Base-by-base conservation (phyloP, 2,797 vertebrate genomes). In the Melanotaenia boesemani region DNA sequence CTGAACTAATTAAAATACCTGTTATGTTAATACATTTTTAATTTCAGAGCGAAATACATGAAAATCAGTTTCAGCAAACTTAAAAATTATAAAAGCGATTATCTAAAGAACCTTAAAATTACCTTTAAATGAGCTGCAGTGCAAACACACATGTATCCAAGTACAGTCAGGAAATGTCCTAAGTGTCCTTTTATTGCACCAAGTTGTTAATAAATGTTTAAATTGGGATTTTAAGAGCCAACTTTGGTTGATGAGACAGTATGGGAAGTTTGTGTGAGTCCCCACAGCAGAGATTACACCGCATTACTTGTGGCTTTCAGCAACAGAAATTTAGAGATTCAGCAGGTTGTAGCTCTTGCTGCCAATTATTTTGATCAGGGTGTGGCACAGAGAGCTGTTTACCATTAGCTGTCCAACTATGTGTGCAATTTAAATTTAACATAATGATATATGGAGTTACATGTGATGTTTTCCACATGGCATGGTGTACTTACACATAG, bases 321-420 rank as follows among this genome's bases (percentile, higher is more conserved):
- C 15, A 63, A 22, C 26, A 26, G 36, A 12, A 18, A 15, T 30
- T 63, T n/a, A 3, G 36, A 57, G 18, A 22, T 55, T 69, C 30
- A 50, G 58, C 61, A 64, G 74, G 46, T 54, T 57, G 44, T 32
- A 28, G 37, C 26, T 82, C 63, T 44, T 56, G 30, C 70, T 61
- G 66, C 61, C 12, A 32, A 3, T 72, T 36, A 18, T 20, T 72
- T 55, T 30, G 7, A 63, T 18, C 41, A 72, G 59, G 81, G 75
- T 75, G 77, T 84, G 86, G 81, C 72, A 8, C 15, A 10, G 18
- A 18, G 34, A 16, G 60, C 37, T 11, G 22, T 63, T 62, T 26
- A 57, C 11, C 30, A 30, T 30, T 30, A 30, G 30, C 30, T 30
- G 30, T 30, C 30, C 13, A 61, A 34, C 61, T 24, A 54, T 22